These are phyloP conservation scores for Dinomys branickii DNA, from an alignment of 2,113 vertebrate genomes.

Conservation along the genomic window DNA sequence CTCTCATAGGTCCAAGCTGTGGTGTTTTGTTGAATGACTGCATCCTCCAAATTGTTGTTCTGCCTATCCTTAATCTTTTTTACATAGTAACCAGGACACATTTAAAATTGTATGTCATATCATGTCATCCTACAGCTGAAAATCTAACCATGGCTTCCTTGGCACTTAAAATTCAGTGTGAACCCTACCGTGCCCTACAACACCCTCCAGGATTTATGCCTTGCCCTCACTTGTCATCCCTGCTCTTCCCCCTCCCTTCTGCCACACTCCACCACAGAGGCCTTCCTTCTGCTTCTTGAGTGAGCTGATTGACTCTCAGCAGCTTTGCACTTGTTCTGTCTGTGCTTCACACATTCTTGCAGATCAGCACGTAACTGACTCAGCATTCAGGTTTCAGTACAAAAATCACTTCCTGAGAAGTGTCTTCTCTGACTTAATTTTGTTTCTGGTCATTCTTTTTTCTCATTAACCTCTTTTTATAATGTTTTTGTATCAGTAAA, in stretches of 20 bases:
- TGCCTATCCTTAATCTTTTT: neutral
- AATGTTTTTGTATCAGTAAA: neutral
- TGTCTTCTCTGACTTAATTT: neutral
- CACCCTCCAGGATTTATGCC: too few species aligned
- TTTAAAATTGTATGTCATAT: neutral
- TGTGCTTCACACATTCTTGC: neutral
- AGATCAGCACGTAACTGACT: neutral
- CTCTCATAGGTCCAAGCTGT: neutral
- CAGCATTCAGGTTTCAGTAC: neutral
- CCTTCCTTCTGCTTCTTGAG: neutral
- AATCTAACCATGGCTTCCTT: neutral
- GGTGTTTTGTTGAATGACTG: neutral
- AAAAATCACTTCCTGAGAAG: neutral
- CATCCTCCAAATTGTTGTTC: neutral
- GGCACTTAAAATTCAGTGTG: neutral
- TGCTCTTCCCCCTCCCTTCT: neutral
- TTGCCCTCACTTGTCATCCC: neutral
- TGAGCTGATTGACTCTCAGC: neutral
- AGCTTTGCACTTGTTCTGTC: neutral
- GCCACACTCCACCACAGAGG: neutral
- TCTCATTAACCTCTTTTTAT: neutral
- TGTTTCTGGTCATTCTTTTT: neutral
- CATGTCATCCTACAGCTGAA: neutral
- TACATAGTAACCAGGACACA: neutral
- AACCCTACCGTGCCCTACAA: accelerated